A percentile compares a stretch with the other conserved stretches of the same genome.
Conservation (phyloP, 2,797 vertebrate genomes). For the Esox lucius region DNA sequence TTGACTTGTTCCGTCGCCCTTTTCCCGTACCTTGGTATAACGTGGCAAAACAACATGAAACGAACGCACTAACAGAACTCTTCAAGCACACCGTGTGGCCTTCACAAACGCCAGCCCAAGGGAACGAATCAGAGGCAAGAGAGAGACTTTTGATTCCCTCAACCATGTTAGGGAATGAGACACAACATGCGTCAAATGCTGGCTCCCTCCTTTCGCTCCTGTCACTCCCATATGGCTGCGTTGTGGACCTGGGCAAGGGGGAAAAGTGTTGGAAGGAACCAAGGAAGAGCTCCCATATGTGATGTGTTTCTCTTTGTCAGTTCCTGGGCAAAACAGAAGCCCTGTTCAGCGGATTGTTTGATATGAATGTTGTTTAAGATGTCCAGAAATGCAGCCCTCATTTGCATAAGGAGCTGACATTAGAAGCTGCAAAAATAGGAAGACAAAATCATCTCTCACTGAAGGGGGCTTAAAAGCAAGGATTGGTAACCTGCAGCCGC, state of each 20-base stretch:
- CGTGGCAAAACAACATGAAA: conserved; percentile 56
- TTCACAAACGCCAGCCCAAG: conserved; percentile 72
- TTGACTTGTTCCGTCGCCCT: background rate
- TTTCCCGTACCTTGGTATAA: background rate
- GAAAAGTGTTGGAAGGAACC: conserved; percentile 15
- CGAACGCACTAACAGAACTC: conserved; percentile 47
- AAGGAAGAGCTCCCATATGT: conserved; percentile 70
- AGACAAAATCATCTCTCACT: background rate
- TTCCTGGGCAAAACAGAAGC: conserved; percentile 69
- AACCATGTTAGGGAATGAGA: conserved; percentile 61
- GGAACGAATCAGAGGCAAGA: conserved; percentile 63
- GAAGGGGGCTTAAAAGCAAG: background rate
- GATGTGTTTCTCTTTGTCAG: conserved; percentile 77
- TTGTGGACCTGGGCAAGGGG: conserved; percentile 67
- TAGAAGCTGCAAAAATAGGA: conserved; percentile 18
- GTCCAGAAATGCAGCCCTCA: conserved; percentile 53
- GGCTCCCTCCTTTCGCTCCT: conserved; percentile 63
- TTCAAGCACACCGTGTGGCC: conserved; percentile 69
- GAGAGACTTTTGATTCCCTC: conserved; percentile 58
- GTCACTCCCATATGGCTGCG: conserved; percentile 73
- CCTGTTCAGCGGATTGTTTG: conserved; percentile 61
- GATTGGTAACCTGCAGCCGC: background rate
- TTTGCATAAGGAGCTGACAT: conserved; percentile 46
- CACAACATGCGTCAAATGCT: conserved; percentile 61
- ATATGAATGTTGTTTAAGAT: conserved; percentile 64